phyloP scores from a whole-genome alignment of 2,113 vertebrate species.

The Lamprotornis superbus region DNA sequence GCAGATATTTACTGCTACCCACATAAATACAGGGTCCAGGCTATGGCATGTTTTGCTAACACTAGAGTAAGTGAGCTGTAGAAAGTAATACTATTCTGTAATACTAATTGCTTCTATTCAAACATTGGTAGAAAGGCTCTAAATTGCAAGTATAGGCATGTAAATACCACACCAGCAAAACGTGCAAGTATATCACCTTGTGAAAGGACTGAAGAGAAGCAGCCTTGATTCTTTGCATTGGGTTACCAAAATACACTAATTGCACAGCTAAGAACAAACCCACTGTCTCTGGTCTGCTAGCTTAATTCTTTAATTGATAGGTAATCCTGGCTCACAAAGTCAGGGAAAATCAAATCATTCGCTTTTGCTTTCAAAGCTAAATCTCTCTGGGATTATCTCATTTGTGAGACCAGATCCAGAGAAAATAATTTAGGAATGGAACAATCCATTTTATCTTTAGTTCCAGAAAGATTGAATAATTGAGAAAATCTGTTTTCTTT shows the following conservation, averaged over 20 bases:
- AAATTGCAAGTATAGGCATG: not conserved
- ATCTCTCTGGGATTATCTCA: slow-evolving; percentile 45
- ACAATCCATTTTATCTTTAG: slow-evolving; percentile 1
- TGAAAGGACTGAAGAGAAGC: not conserved
- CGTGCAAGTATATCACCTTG: not conserved
- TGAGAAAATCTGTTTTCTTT: not conserved
- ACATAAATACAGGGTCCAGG: not conserved
- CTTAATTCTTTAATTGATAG: slow-evolving; percentile 42
- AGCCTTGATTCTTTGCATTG: not conserved
- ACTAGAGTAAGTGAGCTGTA: not conserved
- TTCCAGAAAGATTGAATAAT: not conserved
- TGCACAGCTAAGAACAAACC: not conserved
- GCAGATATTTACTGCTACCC: not conserved
- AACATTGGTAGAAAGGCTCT: not conserved
- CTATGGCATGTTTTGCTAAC: not conserved
- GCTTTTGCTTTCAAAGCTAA: slow-evolving; percentile 9
- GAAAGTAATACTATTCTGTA: not conserved
- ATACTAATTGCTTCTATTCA: not conserved
- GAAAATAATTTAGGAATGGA: slow-evolving; percentile 39
- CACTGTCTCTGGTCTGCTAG: not conserved
- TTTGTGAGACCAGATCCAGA: slow-evolving; percentile 51
- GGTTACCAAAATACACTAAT: not conserved
- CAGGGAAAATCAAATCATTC: not conserved
- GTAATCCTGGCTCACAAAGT: not conserved
- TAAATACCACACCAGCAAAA: not conserved